Evolutionary conservation across 23 tunicate genomes (phyloP), one percentile per base, ranked within the genome.

Genomic region (Corella eumyota): DNA sequence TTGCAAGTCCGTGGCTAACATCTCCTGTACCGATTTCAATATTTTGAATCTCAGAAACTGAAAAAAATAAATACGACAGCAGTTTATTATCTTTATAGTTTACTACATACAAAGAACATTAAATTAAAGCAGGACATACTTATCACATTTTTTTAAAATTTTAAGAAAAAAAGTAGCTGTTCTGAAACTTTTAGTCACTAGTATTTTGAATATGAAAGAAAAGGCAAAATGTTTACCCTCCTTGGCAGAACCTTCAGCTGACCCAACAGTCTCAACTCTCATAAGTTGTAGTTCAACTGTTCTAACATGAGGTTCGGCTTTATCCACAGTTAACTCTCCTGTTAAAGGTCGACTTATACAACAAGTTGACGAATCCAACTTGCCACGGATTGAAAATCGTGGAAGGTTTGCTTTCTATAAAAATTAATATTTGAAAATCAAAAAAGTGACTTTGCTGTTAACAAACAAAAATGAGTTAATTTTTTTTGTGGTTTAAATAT

Each of bases 191-290:
- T n/a, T n/a, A n/a, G n/a, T n/a, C n/a, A n/a, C n/a, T n/a, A n/a
- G n/a, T n/a, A n/a, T n/a, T n/a, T n/a, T n/a, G n/a, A n/a, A n/a
- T n/a, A n/a, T n/a, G n/a, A n/a, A n/a, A n/a, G n/a, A n/a, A n/a
- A n/a, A n/a, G n/a, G n/a, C n/a, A n/a, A n/a, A n/a, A n/a, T n/a
- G n/a, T n/a, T n/a, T n/a, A 78, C 95, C 66, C 68, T 86, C 81
- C 33, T 71, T 75, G 36, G 86, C 77, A 38, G 25, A 72, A 44
- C 81, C 81, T 40, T 86, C 95, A 7, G 85, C 72, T 58, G 77
- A 59, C n/a, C 95, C 95, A 24, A 86, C 85, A 29, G 95, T 86
- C 45, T 86, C 95, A 57, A 86, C 86, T 77, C 95, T 34, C 32
- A 86, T 22, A 4, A 86, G 48, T 36, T 86, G 95, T 1, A 86